Conservation (phyloP, 2,888 invertebrate genomes). For the Syritta pipiens region DNA sequence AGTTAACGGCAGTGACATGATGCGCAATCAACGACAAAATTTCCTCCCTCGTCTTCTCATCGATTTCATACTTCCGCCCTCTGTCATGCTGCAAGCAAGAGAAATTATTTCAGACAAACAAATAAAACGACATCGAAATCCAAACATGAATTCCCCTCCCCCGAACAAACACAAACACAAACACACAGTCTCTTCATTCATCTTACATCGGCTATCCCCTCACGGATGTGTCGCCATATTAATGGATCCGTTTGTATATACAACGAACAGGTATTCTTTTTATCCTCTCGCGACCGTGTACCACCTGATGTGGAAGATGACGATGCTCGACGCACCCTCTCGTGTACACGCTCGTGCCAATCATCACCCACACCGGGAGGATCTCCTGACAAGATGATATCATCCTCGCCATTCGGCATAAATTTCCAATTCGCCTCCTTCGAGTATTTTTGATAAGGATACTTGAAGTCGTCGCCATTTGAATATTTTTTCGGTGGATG, state of each 20-base stretch:
- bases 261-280: slow-evolving; percentile 94
- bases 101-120: slow-evolving; percentile 43
- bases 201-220: slow-evolving; percentile 88
- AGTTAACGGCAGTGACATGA: slow-evolving; percentile 99
- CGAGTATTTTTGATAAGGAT: slow-evolving; percentile 87
- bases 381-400: slow-evolving; percentile 46
- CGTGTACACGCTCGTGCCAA: slow-evolving; percentile 78
- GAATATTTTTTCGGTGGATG: slow-evolving; percentile 77
- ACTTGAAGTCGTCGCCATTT: slow-evolving; percentile 79
- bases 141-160: slow-evolving; percentile 6
- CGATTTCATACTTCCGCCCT: slow-evolving; percentile 84
- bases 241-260: slow-evolving; percentile 99
- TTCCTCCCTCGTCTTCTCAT: slow-evolving; percentile 96
- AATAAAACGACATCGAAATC: slow-evolving; percentile 38
- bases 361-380: slow-evolving; percentile 78
- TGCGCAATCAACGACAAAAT: slow-evolving; percentile 98
- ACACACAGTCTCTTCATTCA: slow-evolving; percentile 1
- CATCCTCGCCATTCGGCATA: slow-evolving; percentile 57
- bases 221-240: slow-evolving; percentile 96
- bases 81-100: slow-evolving; percentile 84
- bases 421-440: slow-evolving; percentile 84
- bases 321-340: slow-evolving; percentile 80
- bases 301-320: slow-evolving; percentile 76
- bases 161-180: too few species aligned
- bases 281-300: slow-evolving; percentile 83